A percentile compares a stretch with the other conserved stretches of the same genome.
Conservation (phyloP, 2,797 vertebrate genomes). For the Miichthys miiuy region DNA sequence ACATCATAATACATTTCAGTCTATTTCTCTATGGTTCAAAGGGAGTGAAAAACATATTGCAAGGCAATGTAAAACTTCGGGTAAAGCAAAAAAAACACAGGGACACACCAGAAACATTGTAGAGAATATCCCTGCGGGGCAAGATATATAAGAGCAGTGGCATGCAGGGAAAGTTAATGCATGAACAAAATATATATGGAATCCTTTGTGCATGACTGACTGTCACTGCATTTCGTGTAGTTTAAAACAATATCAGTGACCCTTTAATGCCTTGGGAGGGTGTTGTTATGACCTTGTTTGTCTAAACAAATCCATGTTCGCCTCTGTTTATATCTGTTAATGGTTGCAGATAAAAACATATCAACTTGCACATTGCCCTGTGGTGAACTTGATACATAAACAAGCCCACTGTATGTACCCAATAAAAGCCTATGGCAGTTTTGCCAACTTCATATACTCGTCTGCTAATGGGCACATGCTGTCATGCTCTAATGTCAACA, state of each 20-base stretch:
- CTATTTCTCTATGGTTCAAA: not conserved
- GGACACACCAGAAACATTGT: not conserved
- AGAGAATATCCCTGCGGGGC: not conserved
- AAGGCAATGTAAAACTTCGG: not conserved
- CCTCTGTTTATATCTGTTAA: slow-evolving; percentile 36
- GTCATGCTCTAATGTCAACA: slow-evolving; percentile 61
- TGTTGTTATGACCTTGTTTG: slow-evolving; percentile 51
- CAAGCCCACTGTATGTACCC: slow-evolving; percentile 46
- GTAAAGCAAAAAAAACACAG: not conserved
- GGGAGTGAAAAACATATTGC: not conserved
- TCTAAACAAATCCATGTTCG: slow-evolving; percentile 56
- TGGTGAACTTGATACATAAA: slow-evolving; percentile 60
- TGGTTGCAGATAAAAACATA: slow-evolving; percentile 36
- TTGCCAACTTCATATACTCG: slow-evolving; percentile 49
- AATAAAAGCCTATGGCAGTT: slow-evolving; percentile 59
- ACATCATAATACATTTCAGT: not conserved
- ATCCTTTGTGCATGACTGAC: not conserved
- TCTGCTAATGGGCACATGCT: slow-evolving; percentile 55
- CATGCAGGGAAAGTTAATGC: not conserved
- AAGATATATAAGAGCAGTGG: not conserved
- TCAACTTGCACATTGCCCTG: slow-evolving; percentile 52
- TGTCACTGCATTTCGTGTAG: not conserved
- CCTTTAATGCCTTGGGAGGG: slow-evolving; percentile 42
- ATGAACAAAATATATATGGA: not conserved
- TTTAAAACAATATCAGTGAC: slow-evolving; percentile 36